Conservation (phyloP, 2,888 invertebrate species). For the Trisateles emortualis region DNA sequence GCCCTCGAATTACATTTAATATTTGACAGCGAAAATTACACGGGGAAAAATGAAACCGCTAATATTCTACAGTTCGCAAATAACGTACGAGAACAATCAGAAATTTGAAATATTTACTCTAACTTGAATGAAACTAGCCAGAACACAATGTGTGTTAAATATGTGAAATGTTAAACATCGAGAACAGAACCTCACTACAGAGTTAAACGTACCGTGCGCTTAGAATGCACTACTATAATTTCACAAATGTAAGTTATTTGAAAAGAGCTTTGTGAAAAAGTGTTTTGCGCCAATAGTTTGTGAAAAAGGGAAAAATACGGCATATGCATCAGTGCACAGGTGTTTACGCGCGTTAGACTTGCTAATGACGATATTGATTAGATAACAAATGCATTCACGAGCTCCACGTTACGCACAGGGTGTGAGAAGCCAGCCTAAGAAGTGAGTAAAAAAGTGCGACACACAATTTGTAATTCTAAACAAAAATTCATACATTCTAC, state of each 20-base stretch:
- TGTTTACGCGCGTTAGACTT: neutral
- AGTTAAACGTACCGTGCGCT: slow-evolving; percentile 40
- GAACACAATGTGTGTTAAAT: slow-evolving; percentile 43
- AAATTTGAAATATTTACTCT: slow-evolving; percentile 50
- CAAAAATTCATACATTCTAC: slow-evolving; percentile 60
- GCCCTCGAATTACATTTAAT: slow-evolving; percentile 32
- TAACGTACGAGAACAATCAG: slow-evolving; percentile 45
- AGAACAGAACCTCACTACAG: slow-evolving; percentile 37
- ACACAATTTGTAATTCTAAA: slow-evolving; percentile 63
- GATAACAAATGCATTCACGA: slow-evolving; percentile 18
- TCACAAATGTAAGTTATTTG: slow-evolving; percentile 17
- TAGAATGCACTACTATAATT: slow-evolving; percentile 30
- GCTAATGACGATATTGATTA: neutral
- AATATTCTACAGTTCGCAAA: slow-evolving; percentile 42
- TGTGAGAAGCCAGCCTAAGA: slow-evolving; percentile 40
- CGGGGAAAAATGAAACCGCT: slow-evolving; percentile 43
- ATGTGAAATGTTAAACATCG: slow-evolving; percentile 49
- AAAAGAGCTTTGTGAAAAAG: slow-evolving; percentile 18
- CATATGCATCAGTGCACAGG: neutral
- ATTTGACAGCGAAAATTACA: slow-evolving; percentile 32
- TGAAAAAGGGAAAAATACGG: neutral
- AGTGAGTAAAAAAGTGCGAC: slow-evolving; percentile 53
- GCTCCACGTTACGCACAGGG: slow-evolving; percentile 34
- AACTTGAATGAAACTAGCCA: slow-evolving; percentile 50
- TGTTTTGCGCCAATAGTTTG: slow-evolving; percentile 7